These are phyloP conservation scores for Colossoma macropomum DNA, from an alignment of 2,113 vertebrate genomes.

Conservation along the genomic window DNA sequence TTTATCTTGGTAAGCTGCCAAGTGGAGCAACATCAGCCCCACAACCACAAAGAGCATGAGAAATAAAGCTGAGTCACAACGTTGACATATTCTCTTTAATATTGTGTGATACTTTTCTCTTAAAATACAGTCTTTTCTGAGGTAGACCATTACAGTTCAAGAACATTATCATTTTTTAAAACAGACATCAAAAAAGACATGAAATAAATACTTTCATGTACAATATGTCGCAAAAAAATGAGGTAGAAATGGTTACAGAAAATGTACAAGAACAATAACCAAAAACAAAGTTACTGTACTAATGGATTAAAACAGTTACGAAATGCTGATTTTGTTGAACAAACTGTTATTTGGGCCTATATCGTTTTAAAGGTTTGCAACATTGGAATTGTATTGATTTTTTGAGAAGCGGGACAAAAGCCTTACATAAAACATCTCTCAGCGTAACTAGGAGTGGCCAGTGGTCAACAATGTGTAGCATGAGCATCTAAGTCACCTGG, in stretches of 20 bases:
- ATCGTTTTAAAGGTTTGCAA: not conserved
- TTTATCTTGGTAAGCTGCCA: constrained; percentile 49
- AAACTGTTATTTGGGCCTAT: constrained; percentile 63
- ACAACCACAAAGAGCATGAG: constrained; percentile 15
- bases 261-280: constrained; percentile 87
- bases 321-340: constrained; percentile 83
- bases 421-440: constrained; percentile 18
- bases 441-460: not conserved
- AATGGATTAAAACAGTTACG: constrained; percentile 75
- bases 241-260: constrained; percentile 99
- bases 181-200: constrained; percentile 91
- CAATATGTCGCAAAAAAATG: constrained; percentile 94
- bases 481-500: constrained; percentile 22
- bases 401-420: not conserved
- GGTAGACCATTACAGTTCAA: constrained; percentile 97
- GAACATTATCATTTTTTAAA: constrained; percentile 85
- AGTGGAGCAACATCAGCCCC: constrained; percentile 32
- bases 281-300: constrained; percentile 77
- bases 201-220: constrained; percentile 99
- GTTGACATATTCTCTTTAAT: constrained; percentile 94
- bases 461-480: not conserved
- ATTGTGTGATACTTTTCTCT: constrained; percentile 94
- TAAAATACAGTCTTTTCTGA: constrained; percentile 99
- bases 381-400: not conserved
- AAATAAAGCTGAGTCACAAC: constrained; percentile 59